These are phyloP conservation scores for Apus apus DNA, from an alignment of 2,113 vertebrate species.

Conservation along the genomic window DNA sequence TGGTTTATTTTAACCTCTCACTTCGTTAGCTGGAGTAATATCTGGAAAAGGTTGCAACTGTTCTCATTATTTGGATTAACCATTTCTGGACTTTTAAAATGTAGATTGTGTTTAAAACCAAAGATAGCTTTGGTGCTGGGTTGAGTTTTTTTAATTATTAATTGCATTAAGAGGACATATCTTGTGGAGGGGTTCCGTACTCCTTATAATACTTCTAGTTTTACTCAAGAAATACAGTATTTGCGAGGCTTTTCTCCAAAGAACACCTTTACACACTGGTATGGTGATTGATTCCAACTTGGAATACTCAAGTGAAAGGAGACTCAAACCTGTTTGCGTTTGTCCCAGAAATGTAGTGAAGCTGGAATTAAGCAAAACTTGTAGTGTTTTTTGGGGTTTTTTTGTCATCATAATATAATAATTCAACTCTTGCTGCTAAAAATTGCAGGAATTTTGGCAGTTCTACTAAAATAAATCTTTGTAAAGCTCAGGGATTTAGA, in stretches of 20 bases:
- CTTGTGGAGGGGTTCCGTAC: neutral
- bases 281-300: neutral
- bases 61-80: neutral
- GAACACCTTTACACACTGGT: neutral
- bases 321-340: neutral
- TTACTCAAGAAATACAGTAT: neutral
- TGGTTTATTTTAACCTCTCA: constrained; percentile 27
- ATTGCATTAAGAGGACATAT: neutral
- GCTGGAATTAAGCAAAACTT: neutral
- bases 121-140: neutral
- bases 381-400: no score
- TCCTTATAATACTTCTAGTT: neutral
- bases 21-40: neutral
- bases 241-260: neutral
- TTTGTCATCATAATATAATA: neutral
- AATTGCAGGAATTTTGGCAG: neutral
- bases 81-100: neutral
- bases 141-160: neutral
- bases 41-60: neutral
- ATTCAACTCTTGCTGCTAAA: neutral
- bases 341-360: neutral
- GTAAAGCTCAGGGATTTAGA: neutral
- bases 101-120: neutral
- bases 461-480: neutral
- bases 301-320: neutral